Base-by-base conservation (phyloP, 2,888 invertebrate species). In the Iselma pallidipennis region DNA sequence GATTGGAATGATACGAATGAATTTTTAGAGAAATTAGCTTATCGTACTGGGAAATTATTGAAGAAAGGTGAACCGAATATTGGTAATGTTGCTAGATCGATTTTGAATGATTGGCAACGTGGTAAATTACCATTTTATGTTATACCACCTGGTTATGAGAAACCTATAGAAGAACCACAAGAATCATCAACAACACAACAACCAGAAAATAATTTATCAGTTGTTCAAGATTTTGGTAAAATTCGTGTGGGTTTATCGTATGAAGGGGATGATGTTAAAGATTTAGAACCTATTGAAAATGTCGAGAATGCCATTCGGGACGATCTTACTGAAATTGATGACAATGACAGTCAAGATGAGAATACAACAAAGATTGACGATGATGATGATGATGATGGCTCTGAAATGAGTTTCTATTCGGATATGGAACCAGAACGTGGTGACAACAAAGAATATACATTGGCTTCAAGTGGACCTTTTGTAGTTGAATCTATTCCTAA, bases 31-130 rank as follows among this genome's bases (percentile, higher is more conserved):
- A 92, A 96, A 82, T 79, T 97, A 72, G 96, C 98, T 0, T 85
- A 87, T 53, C 88, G 91, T 68, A 88, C 88, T 10, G 99, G 99
- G 0, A 96, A 95, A 82, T 83, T 99, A 56, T 81, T 96, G 9
- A 98, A 97, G 80, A 95, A 95, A 72, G 99, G 97, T n/a, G 98
- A 99, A 78, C 96, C 99, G 9, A 97, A 99, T 82, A 83, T 96
- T 19, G 83, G 87, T 52, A 92, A 92, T 63, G 92, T 92, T 1
- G 91, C 99, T 0, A 91, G 92, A 80, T 97, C 97, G 93, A 89
- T 99, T 9, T 85, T 99, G 2, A 99, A 99, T 83, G 99, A 99
- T 81, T 99, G 96, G 93, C 98, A 99, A 82, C 87, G 99, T 75
- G 99, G 99, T 4, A 96, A 96, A 82, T 83, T 99, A 56, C 98